Base-by-base conservation (phyloP, 2,888 invertebrate genomes). In the Eledona agricola region DNA sequence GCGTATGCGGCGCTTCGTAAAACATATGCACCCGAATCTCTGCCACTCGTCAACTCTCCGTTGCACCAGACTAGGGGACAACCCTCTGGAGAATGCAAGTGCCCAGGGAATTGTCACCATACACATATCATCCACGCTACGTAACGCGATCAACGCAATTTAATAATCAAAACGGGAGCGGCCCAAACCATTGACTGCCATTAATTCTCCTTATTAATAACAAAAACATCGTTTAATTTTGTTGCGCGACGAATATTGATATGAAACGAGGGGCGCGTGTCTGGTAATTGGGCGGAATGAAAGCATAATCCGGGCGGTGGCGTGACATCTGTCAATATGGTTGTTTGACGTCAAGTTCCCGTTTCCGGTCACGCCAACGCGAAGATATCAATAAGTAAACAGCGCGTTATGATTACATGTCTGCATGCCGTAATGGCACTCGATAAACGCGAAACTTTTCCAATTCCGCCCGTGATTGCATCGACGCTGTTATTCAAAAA, bases 381-480 rank as follows among this genome's bases (percentile, higher is more conserved):
- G 20, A 34, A 13, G 38, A 50, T 55, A 55, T 55, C 55, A 55
- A 55, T 55, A 55, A 55, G 50, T 50, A 55, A 55, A 55, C 49
- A 55, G 19, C 10, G 31, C 26, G 55, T 55, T 60, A 47, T 58
- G 56, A 56, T 56, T 55, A 55, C 46, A 55, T 47, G 55, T 55
- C 51, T 55, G 55, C 55, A 55, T 50, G 55, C 26, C 22, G 31
- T 31, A 51, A 51, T 23, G 59, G 63, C 60, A 63, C 65, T 63
- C 59, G 62, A 69, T 71, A 70, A 71, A 70, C 69, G 65, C 58
- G 60, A 72, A 74, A 74, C 70, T 74, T 74, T 74, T 73, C 73
- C 73, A 72, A 74, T 74, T 73, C 72, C 70, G 69, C 70, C 62
- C 62, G 62, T 66, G 72, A 73, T 73, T 69, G 71, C 71, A 71